A percentile compares a stretch with the other conserved stretches of the same genome.
Evolutionary conservation across 30 jellyfish, hydroid and myxozoan genomes (phyloP).

Genomic region (Hydractinia echinata): DNA sequence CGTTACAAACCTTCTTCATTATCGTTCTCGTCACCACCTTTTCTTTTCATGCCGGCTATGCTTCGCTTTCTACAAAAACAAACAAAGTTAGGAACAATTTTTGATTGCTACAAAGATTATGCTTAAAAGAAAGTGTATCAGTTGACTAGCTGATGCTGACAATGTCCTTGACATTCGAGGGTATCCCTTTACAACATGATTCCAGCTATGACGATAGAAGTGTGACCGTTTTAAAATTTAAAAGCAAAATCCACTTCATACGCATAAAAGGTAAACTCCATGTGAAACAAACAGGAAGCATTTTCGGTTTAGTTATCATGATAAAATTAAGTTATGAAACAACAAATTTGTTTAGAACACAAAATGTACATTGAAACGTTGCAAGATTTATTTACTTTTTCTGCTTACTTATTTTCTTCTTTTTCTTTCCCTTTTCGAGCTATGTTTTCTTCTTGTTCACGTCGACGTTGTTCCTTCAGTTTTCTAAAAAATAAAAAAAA

Average conservation of each 20-base stretch:
- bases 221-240: too few species aligned
- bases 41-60: conserved; percentile 69
- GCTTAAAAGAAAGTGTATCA: too few species aligned
- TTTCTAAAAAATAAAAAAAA: conserved; percentile 24
- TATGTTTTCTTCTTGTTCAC: conserved; percentile 70
- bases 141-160: too few species aligned
- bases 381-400: too few species aligned
- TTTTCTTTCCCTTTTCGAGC: conserved; percentile 43
- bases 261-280: too few species aligned
- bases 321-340: too few species aligned
- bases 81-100: background rate
- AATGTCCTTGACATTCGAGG: too few species aligned
- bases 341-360: background rate
- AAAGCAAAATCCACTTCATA: too few species aligned
- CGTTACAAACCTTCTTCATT: conserved; percentile 14
- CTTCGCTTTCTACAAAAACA: conserved; percentile 45
- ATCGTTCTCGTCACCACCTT: conserved; percentile 34
- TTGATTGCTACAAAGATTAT: background rate
- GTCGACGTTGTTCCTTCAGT: conserved; percentile 57
- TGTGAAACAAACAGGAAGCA: too few species aligned
- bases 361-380: background rate
- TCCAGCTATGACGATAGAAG: too few species aligned
- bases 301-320: too few species aligned
- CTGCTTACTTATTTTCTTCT: conserved; percentile 55
- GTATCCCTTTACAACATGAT: too few species aligned